Evolutionary conservation across 2,888 invertebrate species (phyloP), one percentile per base, ranked within the genome.

Genomic region (Bombylius discolor): DNA sequence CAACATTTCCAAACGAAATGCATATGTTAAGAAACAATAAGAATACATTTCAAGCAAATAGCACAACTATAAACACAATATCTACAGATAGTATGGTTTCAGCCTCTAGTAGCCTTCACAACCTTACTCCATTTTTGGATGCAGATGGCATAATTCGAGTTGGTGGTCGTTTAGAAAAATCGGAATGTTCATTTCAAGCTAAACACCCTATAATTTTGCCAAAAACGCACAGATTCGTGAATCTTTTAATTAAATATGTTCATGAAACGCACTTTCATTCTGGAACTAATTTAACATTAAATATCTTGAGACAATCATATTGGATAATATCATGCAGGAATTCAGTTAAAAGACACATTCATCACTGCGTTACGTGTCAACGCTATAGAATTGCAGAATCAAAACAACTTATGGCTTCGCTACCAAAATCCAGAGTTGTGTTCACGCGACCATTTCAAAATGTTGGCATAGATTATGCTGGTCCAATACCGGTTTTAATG

Each of bases 401-500:
- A 46, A 23, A n/a, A 13, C 45, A 55, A 32, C 33, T 50, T 13
- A 55, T 50, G 50, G 46, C 45, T 4, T 11, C 13, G n/a, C 32
- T 53, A 33, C 49, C 53, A 5, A 4, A 39, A 13, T 44, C 36
- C 6, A 36, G 49, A 31, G 47, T 51, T n/a, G 46, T 33, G 4
- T 33, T 39, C 11, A 45, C 47, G n/a, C 42, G 33, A 31, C 58
- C 59, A 12, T 61, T 62, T 48, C 32, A 52, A 12, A 49, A 50
- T 11, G 50, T 52, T 9, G 60, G 59, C 5, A 48, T 60, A 8
- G 60, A 62, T 52, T 61, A 58, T 39, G 58, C 51, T 12, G 53
- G 53, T 47, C 51, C 53, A 13, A 53, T 53, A 13, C 5, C 49
- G 8, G 12, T 48, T n/a, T 23, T 48, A 32, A 14, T 23, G 31